Conservation (phyloP, 2,113 vertebrate genomes). For the Cyanistes caeruleus region DNA sequence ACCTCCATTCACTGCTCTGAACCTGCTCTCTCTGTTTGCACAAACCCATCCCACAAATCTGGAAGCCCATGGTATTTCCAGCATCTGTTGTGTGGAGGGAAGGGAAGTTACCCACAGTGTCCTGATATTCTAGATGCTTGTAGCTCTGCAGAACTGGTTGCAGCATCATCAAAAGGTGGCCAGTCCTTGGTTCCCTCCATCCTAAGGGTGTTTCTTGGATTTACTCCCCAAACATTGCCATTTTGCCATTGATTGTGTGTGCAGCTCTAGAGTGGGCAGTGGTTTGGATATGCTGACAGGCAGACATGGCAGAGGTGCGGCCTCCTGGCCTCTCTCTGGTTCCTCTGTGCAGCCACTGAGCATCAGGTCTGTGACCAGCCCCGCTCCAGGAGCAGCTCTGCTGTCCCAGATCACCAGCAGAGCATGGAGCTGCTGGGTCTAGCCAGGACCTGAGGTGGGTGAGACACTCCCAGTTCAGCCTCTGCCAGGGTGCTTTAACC, state of each 20-base stretch:
- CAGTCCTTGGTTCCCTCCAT: not conserved
- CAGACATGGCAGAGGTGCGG: not conserved
- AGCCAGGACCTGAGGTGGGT: rapidly evolving
- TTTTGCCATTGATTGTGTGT: rapidly evolving
- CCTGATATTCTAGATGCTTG: not conserved
- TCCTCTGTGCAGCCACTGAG: not conserved
- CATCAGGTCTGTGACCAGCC: rapidly evolving
- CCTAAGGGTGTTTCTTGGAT: not conserved
- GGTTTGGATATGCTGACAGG: not conserved
- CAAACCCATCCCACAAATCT: not conserved
- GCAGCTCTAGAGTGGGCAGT: rapidly evolving
- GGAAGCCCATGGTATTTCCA: not conserved
- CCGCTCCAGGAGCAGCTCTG: not conserved
- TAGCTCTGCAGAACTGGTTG: not conserved
- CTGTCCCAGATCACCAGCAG: not conserved
- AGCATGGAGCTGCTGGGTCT: not conserved
- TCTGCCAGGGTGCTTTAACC: not conserved
- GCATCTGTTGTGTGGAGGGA: not conserved
- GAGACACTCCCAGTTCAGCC: not conserved
- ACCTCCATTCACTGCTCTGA: not conserved
- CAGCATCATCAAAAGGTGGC: not conserved
- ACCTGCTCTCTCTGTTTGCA: not conserved
- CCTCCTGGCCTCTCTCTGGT: not conserved
- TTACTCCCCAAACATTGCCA: not conserved
- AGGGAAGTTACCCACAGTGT: not conserved